Conservation (phyloP, 2,113 vertebrate species). For the Tachysurus vachellii region DNA sequence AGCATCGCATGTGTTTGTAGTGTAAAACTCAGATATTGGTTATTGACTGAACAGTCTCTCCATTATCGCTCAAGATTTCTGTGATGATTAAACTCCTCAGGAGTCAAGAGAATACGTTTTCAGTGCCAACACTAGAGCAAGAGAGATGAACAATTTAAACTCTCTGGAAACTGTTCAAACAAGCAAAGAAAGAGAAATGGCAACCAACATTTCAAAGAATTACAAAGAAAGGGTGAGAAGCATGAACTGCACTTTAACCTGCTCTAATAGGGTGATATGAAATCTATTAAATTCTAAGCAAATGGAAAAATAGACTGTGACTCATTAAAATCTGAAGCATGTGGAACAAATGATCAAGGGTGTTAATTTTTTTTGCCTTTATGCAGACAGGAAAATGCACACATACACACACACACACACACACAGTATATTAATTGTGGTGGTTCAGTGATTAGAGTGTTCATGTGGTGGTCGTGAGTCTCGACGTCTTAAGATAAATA, state of each 20-base stretch:
- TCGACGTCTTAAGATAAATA: constrained; percentile 22
- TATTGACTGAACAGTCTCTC: constrained; percentile 55
- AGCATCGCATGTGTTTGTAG: constrained; percentile 48
- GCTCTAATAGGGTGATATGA: constrained; percentile 11
- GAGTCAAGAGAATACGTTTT: constrained; percentile 42
- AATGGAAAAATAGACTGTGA: background rate
- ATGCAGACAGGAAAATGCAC: background rate
- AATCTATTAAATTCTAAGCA: constrained; percentile 1
- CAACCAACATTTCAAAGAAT: constrained; percentile 54
- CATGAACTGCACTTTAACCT: background rate
- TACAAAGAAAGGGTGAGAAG: background rate
- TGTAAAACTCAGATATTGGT: constrained; percentile 53
- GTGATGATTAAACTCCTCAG: constrained; percentile 56
- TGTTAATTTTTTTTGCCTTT: background rate
- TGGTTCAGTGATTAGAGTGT: background rate
- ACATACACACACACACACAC: background rate
- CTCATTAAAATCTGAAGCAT: background rate
- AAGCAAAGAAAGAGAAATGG: constrained; percentile 58
- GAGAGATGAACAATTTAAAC: constrained; percentile 43
- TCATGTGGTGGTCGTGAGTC: background rate
- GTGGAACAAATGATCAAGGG: background rate
- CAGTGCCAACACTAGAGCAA: constrained; percentile 27
- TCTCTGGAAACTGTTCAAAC: constrained; percentile 48
- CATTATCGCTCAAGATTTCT: constrained; percentile 53
- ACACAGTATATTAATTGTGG: background rate